Evolutionary conservation across 2,797 vertebrate genomes (phyloP).

Genomic region (Danionella dracula): DNA sequence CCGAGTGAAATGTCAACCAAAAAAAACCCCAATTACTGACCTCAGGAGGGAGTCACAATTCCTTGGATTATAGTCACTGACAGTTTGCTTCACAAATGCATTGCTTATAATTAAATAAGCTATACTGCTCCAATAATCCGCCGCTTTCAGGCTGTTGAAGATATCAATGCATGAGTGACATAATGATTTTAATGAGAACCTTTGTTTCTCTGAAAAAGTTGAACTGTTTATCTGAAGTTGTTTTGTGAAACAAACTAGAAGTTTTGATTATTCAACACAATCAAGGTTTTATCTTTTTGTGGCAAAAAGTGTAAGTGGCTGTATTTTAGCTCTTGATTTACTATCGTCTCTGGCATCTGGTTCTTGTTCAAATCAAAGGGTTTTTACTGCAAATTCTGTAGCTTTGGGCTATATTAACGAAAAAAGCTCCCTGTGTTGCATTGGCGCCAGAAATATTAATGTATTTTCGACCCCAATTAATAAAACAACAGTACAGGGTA

Average conservation of each 20-base stretch:
- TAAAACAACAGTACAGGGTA: background rate
- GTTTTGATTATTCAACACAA: too few species aligned
- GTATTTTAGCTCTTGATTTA: slow-evolving; percentile 12
- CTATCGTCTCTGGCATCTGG: slow-evolving; percentile 39
- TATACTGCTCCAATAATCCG: slow-evolving; percentile 69
- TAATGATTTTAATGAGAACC: slow-evolving; percentile 45
- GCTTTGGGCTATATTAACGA: background rate
- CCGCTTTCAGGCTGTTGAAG: slow-evolving; percentile 60
- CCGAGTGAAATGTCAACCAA: slow-evolving; percentile 6
- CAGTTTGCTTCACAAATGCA: slow-evolving; percentile 75
- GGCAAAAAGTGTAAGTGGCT: too few species aligned
- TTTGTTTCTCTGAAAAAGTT: too few species aligned
- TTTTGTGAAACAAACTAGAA: background rate
- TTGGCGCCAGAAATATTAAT: background rate
- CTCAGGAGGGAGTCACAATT: slow-evolving; percentile 54
- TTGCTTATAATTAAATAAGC: slow-evolving; percentile 70
- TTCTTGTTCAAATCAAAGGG: slow-evolving; percentile 40
- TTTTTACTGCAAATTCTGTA: background rate
- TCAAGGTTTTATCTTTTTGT: too few species aligned
- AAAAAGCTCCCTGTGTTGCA: background rate
- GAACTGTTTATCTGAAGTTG: slow-evolving; percentile 2
- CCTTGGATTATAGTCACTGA: slow-evolving; percentile 73
- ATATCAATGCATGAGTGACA: slow-evolving; percentile 65
- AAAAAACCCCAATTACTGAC: slow-evolving; percentile 46
- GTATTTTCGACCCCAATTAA: background rate